These are phyloP conservation scores for Cheilosia scutellata DNA, from an alignment of 2,888 invertebrate species.

Conservation along the genomic window DNA sequence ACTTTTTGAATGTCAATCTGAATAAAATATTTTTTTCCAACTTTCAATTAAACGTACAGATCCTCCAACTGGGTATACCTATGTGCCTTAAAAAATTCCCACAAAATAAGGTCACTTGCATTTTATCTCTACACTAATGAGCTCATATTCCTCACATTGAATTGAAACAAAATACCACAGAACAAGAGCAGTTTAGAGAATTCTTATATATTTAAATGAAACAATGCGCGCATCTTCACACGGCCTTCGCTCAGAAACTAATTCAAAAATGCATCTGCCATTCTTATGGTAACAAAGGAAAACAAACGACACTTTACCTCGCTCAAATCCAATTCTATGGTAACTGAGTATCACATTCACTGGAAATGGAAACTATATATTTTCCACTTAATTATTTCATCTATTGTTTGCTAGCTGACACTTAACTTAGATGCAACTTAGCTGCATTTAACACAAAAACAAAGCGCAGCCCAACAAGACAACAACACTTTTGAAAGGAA, in stretches of 20 bases:
- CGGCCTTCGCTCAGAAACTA: slow-evolving; percentile 28
- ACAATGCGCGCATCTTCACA: slow-evolving; percentile 20
- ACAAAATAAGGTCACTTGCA: background rate
- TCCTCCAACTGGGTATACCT: too few species aligned
- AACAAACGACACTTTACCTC: slow-evolving; percentile 52
- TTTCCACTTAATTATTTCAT: slow-evolving; percentile 69
- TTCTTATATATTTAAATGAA: background rate
- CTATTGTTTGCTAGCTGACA: slow-evolving; percentile 53
- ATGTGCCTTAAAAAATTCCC: background rate
- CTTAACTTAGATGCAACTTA: slow-evolving; percentile 59
- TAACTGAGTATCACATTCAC: slow-evolving; percentile 50
- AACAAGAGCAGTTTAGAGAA: slow-evolving; percentile 8
- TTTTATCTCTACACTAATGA: slow-evolving; percentile 19
- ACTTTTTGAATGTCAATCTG: too few species aligned
- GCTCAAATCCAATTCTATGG: slow-evolving; percentile 55
- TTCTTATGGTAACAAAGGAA: background rate
- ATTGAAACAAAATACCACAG: slow-evolving; percentile 3
- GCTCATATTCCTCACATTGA: slow-evolving; percentile 4
- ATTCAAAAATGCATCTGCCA: slow-evolving; percentile 4
- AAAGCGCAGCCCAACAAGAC: slow-evolving; percentile 3
- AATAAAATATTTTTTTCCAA: too few species aligned
- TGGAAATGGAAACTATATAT: slow-evolving; percentile 25
- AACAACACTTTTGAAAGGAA: slow-evolving; percentile 34
- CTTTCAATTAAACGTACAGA: too few species aligned
- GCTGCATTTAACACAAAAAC: slow-evolving; percentile 30